A percentile compares a stretch with the other conserved stretches of the same genome.
Evolutionary conservation across 2,113 vertebrate species (phyloP).

Genomic region (Atlantisia rogersi): DNA sequence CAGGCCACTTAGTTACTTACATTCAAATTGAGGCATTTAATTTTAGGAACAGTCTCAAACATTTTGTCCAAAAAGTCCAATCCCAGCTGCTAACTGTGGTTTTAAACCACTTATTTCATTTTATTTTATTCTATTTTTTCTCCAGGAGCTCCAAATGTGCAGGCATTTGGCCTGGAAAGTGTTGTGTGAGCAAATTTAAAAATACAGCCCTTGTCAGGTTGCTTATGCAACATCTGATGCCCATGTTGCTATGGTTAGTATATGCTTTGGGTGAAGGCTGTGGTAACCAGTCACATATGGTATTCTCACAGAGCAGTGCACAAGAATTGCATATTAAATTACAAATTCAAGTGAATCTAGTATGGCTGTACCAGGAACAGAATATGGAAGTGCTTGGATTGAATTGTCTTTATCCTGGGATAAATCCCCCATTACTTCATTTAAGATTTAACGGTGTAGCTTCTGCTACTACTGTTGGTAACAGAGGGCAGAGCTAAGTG

Average conservation of each 20-base stretch:
- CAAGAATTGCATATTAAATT: slow-evolving; percentile 71
- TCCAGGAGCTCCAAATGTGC: neutral
- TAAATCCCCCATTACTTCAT: neutral
- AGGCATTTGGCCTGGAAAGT: slow-evolving; percentile 65
- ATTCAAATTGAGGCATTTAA: neutral
- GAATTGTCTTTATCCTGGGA: neutral
- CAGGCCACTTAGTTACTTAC: neutral
- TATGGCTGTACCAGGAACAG: slow-evolving; percentile 2
- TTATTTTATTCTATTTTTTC: neutral
- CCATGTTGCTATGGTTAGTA: slow-evolving; percentile 75
- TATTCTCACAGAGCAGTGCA: slow-evolving; percentile 39
- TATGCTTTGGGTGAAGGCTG: slow-evolving; percentile 60
- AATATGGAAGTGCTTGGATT: slow-evolving; percentile 8
- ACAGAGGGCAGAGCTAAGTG: neutral
- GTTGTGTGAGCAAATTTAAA: slow-evolving; percentile 60
- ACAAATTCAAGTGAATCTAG: slow-evolving; percentile 17
- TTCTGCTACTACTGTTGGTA: neutral
- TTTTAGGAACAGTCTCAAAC: neutral
- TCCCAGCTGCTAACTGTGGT: neutral
- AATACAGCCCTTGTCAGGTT: slow-evolving; percentile 12
- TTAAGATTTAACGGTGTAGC: neutral
- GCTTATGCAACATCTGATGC: slow-evolving; percentile 66
- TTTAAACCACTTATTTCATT: neutral
- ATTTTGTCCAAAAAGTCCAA: neutral
- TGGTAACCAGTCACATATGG: slow-evolving; percentile 75